Percentiles rank a stretch among this genome's conserved stretches.
These are phyloP conservation scores for Protosalanx chinensis DNA, from an alignment of 2,797 vertebrate species.

Conservation along the genomic window DNA sequence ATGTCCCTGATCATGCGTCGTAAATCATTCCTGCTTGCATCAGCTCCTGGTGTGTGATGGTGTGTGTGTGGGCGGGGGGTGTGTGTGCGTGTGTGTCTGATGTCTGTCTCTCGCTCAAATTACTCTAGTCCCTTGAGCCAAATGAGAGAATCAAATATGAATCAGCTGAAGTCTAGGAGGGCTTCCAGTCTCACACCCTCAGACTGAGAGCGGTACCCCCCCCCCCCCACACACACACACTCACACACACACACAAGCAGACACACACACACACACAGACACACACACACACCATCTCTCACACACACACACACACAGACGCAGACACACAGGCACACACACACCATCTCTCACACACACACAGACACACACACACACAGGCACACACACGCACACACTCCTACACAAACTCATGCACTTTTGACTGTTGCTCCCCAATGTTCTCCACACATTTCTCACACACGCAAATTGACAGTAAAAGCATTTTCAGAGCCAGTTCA, in stretches of 20 bases:
- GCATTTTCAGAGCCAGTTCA: constrained; percentile 54
- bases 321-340: constrained; percentile 37
- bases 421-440: too few species aligned
- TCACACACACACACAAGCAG: constrained; percentile 4
- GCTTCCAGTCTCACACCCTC: constrained; percentile 61
- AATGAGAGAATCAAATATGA: constrained; percentile 70
- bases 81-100: constrained; percentile 5
- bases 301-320: constrained; percentile 14
- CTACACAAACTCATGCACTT: constrained; percentile 40
- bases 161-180: constrained; percentile 70
- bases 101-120: constrained; percentile 60
- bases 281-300: constrained; percentile 3
- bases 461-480: constrained; percentile 53
- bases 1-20: constrained; percentile 59
- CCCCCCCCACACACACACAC: neutral
- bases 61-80: constrained; percentile 15
- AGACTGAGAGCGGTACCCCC: constrained; percentile 19
- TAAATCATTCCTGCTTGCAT: constrained; percentile 61
- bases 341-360: neutral
- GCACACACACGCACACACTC: constrained; percentile 12
- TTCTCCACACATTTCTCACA: constrained; percentile 24
- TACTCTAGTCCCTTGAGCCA: constrained; percentile 65
- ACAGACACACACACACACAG: constrained; percentile 14
- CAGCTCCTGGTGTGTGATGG: constrained; percentile 42
- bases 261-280: constrained; percentile 36